Evolutionary conservation across 2,888 invertebrate genomes (phyloP).

Genomic region (Cryptocheilus praepositus): DNA sequence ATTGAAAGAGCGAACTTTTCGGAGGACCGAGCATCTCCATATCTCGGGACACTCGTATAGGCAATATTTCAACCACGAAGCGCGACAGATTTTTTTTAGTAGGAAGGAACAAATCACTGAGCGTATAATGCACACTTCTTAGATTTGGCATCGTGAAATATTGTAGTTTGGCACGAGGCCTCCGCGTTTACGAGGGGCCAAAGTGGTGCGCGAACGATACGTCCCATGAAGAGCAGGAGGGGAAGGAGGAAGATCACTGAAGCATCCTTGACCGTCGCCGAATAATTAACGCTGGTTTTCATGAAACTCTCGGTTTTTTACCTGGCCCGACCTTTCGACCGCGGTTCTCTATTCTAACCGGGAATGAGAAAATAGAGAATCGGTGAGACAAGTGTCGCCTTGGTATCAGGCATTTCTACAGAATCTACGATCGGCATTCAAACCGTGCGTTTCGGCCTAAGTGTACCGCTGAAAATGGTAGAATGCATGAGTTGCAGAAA

Average conservation of each 20-base stretch:
- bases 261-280: constrained; percentile 51
- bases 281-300: constrained; percentile 55
- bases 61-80: constrained; percentile 62
- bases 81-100: constrained; percentile 48
- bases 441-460: too few relatives aligned
- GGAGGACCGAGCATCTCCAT: background rate
- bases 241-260: constrained; percentile 17
- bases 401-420: too few relatives aligned
- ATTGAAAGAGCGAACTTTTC: background rate
- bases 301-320: constrained; percentile 41
- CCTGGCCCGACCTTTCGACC: constrained; percentile 28
- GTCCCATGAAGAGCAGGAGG: constrained; percentile 29
- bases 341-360: background rate
- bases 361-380: too few relatives aligned
- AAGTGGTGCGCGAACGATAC: constrained; percentile 45
- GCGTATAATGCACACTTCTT: constrained; percentile 69
- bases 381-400: too few relatives aligned
- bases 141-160: constrained; percentile 64
- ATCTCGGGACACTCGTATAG: constrained; percentile 50
- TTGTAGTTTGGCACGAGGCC: constrained; percentile 67
- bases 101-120: constrained; percentile 68
- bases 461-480: too few relatives aligned
- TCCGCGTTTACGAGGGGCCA: constrained; percentile 29
- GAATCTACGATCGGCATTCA: too few relatives aligned
- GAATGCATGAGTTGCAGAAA: too few relatives aligned